Evolutionary conservation across 2,113 vertebrate genomes (phyloP), one percentile per base, ranked within the genome.

Genomic region (Proteles cristata): DNA sequence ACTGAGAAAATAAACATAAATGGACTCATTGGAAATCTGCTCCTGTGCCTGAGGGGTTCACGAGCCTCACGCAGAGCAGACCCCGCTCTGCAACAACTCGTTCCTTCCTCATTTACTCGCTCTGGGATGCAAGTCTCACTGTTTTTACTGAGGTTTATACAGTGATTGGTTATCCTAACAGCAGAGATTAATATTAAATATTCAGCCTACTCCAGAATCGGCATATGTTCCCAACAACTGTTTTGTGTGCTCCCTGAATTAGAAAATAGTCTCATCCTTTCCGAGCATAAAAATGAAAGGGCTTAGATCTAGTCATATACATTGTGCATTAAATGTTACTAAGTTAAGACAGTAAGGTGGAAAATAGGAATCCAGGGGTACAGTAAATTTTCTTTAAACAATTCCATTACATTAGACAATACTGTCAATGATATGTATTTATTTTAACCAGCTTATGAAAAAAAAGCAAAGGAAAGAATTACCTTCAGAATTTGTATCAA

Each of bases 401-500:
- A 94, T 89, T 58, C 76, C 25, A 86, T 71, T 95, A 95, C 35
- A 96, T 88, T 73, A 92, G 74, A 85, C 79, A 93, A 63, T 31
- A 55, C 1, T 89, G 45, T 43, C 77, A 82, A 92, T 79, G 61
- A 91, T 58, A 77, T 8, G 39, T 66, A 90, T 50, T 90, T 90
- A 93, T 90, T 96, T 96, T 88, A 88, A 93, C 23, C 80, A 90
- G 48, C 50, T 94, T 77, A 95, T 35, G 21, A 21, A 69, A 85
- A 94, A 90, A 93, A 82, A 76, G 5, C 39, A 39, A 39, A 39
- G 19, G n/a, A 88, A 94, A 65, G 16, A 74, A 33, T 50, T 88
- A 81, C 83, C 87, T 94, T 11, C 87, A 97, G 93, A 97, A 97
- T 96, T 55, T 90, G 81, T 90, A 97, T 69, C 77, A 79, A 80